Base-by-base conservation (phyloP, 1,140 invertebrate species). In the Manduca sexta region DNA sequence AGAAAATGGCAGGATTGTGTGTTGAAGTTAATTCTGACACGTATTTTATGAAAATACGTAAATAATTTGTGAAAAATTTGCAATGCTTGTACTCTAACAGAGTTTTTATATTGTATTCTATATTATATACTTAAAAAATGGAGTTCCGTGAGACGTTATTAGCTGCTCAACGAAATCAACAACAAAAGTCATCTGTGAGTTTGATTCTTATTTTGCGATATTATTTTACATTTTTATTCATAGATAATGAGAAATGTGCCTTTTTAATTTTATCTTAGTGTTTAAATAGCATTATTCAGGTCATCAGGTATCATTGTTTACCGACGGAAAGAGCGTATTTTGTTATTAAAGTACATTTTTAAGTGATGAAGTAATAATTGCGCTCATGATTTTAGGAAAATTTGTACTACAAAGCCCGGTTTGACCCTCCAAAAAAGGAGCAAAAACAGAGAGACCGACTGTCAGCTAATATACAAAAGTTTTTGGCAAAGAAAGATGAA, bases 361-460 rank as follows among this genome's bases (percentile, higher is more conserved):
- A 5, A 26, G n/a, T n/a, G 21, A 26, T 26, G 8, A 26, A 26
- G 21, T 26, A 5, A 8, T 26, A 26, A n/a, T 26, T 26, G 21
- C 21, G 21, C 1, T 26, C 8, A 12, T 53, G 17, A 5, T 77
- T 77, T 62, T 45, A 85, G 82, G 69, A 68, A 17, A 82, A 58
- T 48, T 56, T 57, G 17, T 94, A 89, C 66, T 95, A 94, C 62
- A 90, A 89, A 62, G 93, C 93, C 0, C 91, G 92, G 58, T 94
- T 93, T 74, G 88, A 91, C 37, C 92, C 94, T n/a, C 92, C 93
- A 0, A 96, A 95, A 72, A 95, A 95, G 66, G 88, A 92, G 47
- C 87, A 88, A 41, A 92, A 92, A 53, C 89, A 90, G 21, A 89
- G 88, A 49, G 90, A 89, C 56, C 87, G 85, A 35, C 81, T 95